Evolutionary conservation across 2,113 vertebrate species (phyloP), one percentile per base, ranked within the genome.

Genomic region (Ranitomeya imitator): DNA sequence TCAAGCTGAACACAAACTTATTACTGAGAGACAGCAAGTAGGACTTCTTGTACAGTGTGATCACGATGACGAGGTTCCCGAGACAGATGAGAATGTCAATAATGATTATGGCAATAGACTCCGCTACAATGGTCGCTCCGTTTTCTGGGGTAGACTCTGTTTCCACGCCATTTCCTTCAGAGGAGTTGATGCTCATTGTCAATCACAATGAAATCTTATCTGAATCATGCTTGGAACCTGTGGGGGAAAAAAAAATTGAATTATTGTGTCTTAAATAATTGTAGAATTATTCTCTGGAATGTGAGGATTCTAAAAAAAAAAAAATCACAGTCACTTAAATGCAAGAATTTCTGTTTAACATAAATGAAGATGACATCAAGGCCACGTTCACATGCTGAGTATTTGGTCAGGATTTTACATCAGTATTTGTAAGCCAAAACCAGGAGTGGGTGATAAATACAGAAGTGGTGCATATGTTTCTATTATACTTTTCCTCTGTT

Each of bases 1-100:
- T 99, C 92, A 99, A 94, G 95, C 98, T 99, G 95, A 99, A 97
- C 86, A 99, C 98, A 83, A 99, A 98, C 94, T 99, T 99, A 95
- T 99, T 99, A 95, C 98, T 99, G 90, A 99, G 95, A 0, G 98
- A 99, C 90, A 99, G 96, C 76, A 99, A 96, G 90, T 99, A 99
- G 0, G 98, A 97, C 91, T 96, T 96, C 91, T 96, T 96, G 88
- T 99, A 99, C 2, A 99, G 94, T 13, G 98, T 99, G 37, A 93
- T 88, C 11, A 98, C 98, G 0, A 99, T 94, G 89, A 98, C 91
- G 86, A 99, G 93, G 94, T 99, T 99, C 87, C 98, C 97, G 93
- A 99, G 91, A 91, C 97, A 98, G 90, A 97, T 96, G 0, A 97
- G 94, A 60, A 98, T 92, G 6, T 97, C 95, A 91, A 99, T 97